These are phyloP conservation scores for Semibalanus balanoides DNA, from an alignment of 1,140 invertebrate genomes.

Conservation along the genomic window DNA sequence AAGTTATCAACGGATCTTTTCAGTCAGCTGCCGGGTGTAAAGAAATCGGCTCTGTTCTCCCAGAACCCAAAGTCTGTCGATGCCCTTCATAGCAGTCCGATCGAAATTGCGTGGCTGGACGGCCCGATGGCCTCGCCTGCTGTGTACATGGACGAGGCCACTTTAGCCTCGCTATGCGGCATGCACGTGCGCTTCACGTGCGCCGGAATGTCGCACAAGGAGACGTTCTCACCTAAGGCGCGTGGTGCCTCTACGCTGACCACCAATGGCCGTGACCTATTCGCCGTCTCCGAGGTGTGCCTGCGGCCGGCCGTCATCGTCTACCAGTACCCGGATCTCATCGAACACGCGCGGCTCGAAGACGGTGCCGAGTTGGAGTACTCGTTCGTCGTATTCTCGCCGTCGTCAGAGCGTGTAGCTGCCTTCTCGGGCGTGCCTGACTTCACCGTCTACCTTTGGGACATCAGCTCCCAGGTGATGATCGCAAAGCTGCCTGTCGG, in stretches of 20 bases:
- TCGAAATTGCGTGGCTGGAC: not conserved
- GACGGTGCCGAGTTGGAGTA: not conserved
- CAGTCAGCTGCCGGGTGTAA: no score
- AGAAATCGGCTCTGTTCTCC: not conserved
- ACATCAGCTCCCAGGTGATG: not conserved
- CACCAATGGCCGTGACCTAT: not conserved
- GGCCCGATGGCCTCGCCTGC: not conserved
- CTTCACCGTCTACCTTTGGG: not conserved
- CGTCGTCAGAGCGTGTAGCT: not conserved
- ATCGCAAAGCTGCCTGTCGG: not conserved
- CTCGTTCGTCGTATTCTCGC: not conserved
- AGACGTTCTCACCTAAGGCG: not conserved
- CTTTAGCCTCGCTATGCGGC: not conserved
- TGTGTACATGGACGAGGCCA: not conserved
- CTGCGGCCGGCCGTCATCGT: not conserved
- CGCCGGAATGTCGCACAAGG: not conserved
- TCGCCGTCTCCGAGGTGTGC: not conserved
- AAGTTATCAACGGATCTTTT: no score
- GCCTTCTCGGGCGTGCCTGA: not conserved
- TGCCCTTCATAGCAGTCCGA: not conserved
- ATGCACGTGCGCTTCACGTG: not conserved
- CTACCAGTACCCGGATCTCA: not conserved
- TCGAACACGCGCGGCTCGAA: not conserved
- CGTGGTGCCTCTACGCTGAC: not conserved
- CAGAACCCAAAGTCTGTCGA: not conserved